Evolutionary conservation across 2,797 vertebrate genomes (phyloP).

Genomic region (Schizopygopsis pylzovi): DNA sequence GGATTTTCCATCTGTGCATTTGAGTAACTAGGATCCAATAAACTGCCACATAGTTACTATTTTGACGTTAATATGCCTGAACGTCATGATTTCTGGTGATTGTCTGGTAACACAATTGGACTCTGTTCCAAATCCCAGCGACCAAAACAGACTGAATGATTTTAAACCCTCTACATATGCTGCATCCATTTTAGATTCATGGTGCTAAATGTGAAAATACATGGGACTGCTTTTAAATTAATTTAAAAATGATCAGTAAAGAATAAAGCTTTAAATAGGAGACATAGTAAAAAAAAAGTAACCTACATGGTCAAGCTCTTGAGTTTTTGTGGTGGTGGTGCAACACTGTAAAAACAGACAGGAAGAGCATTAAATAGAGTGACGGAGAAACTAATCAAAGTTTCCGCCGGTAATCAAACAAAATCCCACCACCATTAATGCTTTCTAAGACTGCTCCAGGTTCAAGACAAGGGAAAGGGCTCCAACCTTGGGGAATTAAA

Average conservation of each 20-base stretch:
- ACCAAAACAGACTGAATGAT: neutral
- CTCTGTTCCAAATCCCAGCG: neutral
- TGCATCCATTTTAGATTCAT: neutral
- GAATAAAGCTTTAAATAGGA: neutral
- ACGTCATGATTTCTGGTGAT: neutral
- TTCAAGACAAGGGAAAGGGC: neutral
- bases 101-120: neutral
- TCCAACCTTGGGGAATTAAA: neutral
- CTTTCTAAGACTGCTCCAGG: neutral
- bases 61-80: neutral
- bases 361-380: slow-evolving; percentile 72
- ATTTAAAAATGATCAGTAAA: neutral
- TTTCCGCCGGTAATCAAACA: neutral
- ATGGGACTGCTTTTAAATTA: neutral
- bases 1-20: neutral
- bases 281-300: slow-evolving; percentile 62
- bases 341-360: slow-evolving; percentile 85
- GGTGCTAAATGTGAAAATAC: neutral
- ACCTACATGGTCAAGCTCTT: slow-evolving; percentile 92
- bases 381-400: slow-evolving; percentile 42
- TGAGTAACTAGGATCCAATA: neutral
- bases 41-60: neutral
- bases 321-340: slow-evolving; percentile 70
- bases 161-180: neutral
- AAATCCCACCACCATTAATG: slow-evolving; percentile 42